Base-by-base conservation (phyloP, 2,888 invertebrate species). In the Cryptocheilus praepositus region DNA sequence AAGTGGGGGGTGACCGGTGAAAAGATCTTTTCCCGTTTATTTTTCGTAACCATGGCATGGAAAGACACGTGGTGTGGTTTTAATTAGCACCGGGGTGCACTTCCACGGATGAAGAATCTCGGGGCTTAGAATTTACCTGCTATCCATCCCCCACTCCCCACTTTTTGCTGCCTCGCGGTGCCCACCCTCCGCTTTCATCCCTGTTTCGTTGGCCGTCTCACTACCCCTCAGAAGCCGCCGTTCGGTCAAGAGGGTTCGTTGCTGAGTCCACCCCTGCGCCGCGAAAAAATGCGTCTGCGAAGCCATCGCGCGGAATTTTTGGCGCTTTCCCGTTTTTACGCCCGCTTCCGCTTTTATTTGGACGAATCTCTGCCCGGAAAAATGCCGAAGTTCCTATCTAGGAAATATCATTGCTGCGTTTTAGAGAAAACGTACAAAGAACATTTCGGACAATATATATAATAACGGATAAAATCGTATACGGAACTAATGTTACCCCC, bases 21-120 rank as follows among this genome's bases (percentile, higher is more conserved):
- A 86, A 85, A 85, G 85, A 85, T 84, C 80, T 80, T 85, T 84
- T 82, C 36, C 77, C 77, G 78, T 80, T 77, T 80, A 75, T 86
- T 84, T 86, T 85, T 83, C 84, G 82, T 79, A 81, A 81, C 76
- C 83, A 78, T 74, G 80, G 80, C 78, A 82, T 81, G 82, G 83
- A 87, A 86, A 86, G 85, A 87, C 84, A 83, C 81, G 82, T 81
- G 83, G 76, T 81, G 79, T 77, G 80, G 74, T 83, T 84, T 82
- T 85, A 85, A 85, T 85, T 85, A 85, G 84, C 83, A 78, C 76
- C 81, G 76, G 79, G 79, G 73, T 77, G 79, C 77, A 77, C 76
- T 81, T 73, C 59, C 73, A 51, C 72, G 77, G 75, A 79, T 74
- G 79, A 73, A 79, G 80, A 81, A 84, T 75, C 76, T 79, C 76